Evolutionary conservation across 2,113 vertebrate genomes (phyloP).

Genomic region (Terrapene triunguis): DNA sequence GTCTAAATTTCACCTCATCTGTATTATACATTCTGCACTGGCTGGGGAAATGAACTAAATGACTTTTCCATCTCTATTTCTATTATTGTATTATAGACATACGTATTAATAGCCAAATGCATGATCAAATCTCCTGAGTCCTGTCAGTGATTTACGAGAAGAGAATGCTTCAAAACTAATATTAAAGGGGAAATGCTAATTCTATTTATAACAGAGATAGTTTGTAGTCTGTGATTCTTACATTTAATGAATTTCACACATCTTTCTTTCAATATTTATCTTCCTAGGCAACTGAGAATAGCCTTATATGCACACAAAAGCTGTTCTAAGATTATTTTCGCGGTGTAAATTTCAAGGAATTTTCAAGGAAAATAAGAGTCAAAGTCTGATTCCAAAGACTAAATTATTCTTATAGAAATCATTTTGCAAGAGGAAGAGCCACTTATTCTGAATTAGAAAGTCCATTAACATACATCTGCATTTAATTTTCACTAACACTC

Average conservation of each 20-base stretch:
- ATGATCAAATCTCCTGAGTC: not conserved
- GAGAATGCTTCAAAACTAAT: not conserved
- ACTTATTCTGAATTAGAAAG: slow-evolving; percentile 14
- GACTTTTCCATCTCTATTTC: not conserved
- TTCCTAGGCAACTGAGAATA: slow-evolving; percentile 19
- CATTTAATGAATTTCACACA: not conserved
- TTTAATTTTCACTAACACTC: not conserved
- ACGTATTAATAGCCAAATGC: not conserved
- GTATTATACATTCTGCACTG: not conserved
- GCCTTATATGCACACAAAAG: not conserved
- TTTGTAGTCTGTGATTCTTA: not conserved
- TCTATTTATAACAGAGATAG: not conserved
- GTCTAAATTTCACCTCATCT: not conserved
- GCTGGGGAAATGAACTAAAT: not conserved
- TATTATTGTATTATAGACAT: not conserved
- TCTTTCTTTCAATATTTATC: slow-evolving; percentile 12
- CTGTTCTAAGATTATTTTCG: not conserved
- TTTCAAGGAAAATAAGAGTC: not conserved
- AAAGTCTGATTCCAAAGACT: not conserved
- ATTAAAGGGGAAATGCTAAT: not conserved
- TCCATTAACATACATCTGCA: slow-evolving; percentile 48
- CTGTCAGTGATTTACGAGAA: not conserved
- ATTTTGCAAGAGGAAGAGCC: slow-evolving; percentile 22
- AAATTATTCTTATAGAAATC: not conserved
- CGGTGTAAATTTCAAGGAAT: not conserved